Conservation (phyloP, 1,140 invertebrate genomes). For the Zaprionus nigranus region DNA sequence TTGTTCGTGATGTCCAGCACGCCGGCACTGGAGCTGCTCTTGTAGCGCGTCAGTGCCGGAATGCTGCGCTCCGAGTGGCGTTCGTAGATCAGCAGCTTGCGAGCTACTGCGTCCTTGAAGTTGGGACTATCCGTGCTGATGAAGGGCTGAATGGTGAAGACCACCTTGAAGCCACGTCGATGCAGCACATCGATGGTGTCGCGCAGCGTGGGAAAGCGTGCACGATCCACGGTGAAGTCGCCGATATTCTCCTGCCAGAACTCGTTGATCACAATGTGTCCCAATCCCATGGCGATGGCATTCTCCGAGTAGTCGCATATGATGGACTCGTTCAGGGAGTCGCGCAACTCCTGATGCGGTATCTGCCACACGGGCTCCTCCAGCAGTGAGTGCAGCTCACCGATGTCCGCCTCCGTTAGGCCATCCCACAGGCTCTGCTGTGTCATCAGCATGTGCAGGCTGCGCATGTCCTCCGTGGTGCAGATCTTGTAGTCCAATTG, state of each 20-base stretch:
- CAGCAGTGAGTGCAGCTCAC: conserved; percentile 90
- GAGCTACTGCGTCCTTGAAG: conserved; percentile 91
- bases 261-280: conserved; percentile 93
- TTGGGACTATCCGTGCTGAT: conserved; percentile 93
- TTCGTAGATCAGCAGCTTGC: conserved; percentile 89
- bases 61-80: conserved; percentile 89
- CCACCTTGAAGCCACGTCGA: conserved; percentile 92
- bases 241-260: conserved; percentile 93
- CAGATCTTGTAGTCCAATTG: conserved; percentile 94
- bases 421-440: conserved; percentile 93
- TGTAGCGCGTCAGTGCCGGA: conserved; percentile 91
- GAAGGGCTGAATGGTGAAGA: conserved; percentile 93
- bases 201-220: conserved; percentile 90
- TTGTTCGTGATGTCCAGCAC: conserved; percentile 94
- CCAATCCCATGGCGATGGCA: conserved; percentile 90
- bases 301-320: conserved; percentile 93
- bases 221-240: conserved; percentile 90
- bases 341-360: conserved; percentile 87
- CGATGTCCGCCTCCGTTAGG: conserved; percentile 90
- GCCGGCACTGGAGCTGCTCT: conserved; percentile 90
- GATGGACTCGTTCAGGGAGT: conserved; percentile 87
- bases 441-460: conserved; percentile 88
- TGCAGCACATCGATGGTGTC: conserved; percentile 92
- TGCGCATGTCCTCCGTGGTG: conserved; percentile 91
- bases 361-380: conserved; percentile 94